phyloP scores from a whole-genome alignment of 2,797 vertebrate genomes.

The Halcyon leucocephala region DNA sequence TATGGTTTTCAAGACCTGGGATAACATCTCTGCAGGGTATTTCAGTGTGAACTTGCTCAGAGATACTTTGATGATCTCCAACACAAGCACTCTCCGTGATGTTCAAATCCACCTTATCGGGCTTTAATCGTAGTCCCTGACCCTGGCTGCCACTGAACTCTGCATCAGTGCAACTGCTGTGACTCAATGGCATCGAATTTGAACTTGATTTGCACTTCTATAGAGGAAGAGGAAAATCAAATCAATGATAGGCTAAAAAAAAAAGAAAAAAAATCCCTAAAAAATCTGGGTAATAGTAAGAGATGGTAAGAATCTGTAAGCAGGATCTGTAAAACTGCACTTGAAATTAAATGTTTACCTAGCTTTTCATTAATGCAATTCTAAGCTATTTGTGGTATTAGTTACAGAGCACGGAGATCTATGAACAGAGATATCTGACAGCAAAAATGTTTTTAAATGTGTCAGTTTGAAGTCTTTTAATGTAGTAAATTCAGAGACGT shows the following conservation, averaged over 20 bases:
- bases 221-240: neutral
- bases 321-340: neutral
- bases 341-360: neutral
- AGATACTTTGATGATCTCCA: neutral
- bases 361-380: neutral
- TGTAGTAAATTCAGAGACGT: neutral
- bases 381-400: neutral
- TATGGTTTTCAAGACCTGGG: neutral
- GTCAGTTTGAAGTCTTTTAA: neutral
- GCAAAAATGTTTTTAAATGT: neutral
- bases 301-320: neutral
- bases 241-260: neutral
- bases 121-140: neutral
- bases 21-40: neutral
- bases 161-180: neutral
- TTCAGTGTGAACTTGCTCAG: neutral
- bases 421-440: neutral
- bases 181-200: neutral
- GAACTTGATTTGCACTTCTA: neutral
- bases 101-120: neutral
- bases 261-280: neutral
- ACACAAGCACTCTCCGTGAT: fast-evolving
- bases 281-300: neutral
- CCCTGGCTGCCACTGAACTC: neutral
- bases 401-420: neutral